Evolutionary conservation across 1,140 invertebrate genomes (phyloP).

Genomic region (Littorina saxatilis): DNA sequence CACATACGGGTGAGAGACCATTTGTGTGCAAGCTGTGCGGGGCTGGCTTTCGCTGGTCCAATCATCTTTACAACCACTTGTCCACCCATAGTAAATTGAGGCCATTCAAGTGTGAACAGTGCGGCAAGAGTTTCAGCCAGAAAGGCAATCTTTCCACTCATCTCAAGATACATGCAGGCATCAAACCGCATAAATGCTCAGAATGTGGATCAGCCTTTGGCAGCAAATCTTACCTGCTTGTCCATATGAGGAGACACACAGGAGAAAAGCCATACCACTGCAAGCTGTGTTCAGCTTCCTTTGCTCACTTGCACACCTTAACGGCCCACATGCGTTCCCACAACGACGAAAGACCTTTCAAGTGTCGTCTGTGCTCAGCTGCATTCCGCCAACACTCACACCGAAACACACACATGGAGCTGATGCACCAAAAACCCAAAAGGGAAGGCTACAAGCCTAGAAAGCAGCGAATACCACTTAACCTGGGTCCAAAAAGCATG

Average conservation of each 20-base stretch:
- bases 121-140: slow-evolving; percentile 4
- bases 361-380: not conserved
- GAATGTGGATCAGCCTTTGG: not conserved
- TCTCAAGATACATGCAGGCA: not conserved
- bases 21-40: slow-evolving; percentile 35
- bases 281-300: not conserved
- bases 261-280: not conserved
- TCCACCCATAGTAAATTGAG: slow-evolving; percentile 11
- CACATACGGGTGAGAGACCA: slow-evolving; percentile 29
- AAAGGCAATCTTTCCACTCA: slow-evolving; percentile 11
- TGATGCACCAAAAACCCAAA: not conserved
- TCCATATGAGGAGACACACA: no score
- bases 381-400: slow-evolving; percentile 62
- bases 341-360: not conserved
- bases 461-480: no score
- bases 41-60: slow-evolving; percentile 20
- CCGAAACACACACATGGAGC: not conserved
- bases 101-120: slow-evolving; percentile 22
- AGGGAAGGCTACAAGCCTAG: no score
- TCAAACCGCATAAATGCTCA: slow-evolving; percentile 9
- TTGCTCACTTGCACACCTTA: not conserved
- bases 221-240: no score
- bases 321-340: not conserved
- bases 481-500: no score
- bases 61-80: slow-evolving; percentile 18